These are phyloP conservation scores for Caenorhabditis zanzibari DNA, from an alignment of 2,888 invertebrate genomes.

Conservation along the genomic window DNA sequence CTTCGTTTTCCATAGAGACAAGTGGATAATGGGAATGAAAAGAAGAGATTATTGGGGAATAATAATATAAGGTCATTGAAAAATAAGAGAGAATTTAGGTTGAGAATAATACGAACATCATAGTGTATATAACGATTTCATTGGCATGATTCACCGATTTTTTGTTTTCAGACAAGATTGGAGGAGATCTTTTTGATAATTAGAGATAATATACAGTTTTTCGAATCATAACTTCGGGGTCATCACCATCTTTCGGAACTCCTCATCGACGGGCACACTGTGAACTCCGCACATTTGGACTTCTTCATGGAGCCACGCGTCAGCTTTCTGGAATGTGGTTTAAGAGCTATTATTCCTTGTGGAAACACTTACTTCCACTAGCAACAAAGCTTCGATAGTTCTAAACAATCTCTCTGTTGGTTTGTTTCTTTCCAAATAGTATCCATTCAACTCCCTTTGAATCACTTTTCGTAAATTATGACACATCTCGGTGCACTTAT, in stretches of 20 bases:
- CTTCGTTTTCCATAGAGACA: slow-evolving; percentile 8
- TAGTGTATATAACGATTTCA: background rate
- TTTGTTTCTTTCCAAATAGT: slow-evolving; percentile 38
- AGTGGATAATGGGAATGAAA: slow-evolving; percentile 7
- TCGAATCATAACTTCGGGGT: slow-evolving; percentile 20
- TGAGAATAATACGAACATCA: background rate
- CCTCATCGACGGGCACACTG: slow-evolving; percentile 36
- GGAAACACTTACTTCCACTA: slow-evolving; percentile 33
- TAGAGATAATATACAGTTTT: background rate
- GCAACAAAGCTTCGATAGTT: slow-evolving; percentile 30
- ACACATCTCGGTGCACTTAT: slow-evolving; percentile 41
- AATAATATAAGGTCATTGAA: slow-evolving; percentile 9
- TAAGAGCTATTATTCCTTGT: too few relatives aligned
- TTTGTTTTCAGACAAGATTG: background rate
- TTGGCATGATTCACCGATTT: background rate
- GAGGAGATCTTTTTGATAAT: background rate
- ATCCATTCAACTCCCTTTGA: slow-evolving; percentile 41
- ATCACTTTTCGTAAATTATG: slow-evolving; percentile 34
- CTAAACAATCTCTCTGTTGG: slow-evolving; percentile 32
- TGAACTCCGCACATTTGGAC: slow-evolving; percentile 44
- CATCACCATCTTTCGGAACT: slow-evolving; percentile 45
- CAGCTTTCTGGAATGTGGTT: slow-evolving; percentile 38
- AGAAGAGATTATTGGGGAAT: background rate
- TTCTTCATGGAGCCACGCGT: slow-evolving; percentile 45
- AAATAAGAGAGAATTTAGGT: background rate